Conservation (phyloP, 1,140 invertebrate genomes). For the Dolichoris vasculosae region DNA sequence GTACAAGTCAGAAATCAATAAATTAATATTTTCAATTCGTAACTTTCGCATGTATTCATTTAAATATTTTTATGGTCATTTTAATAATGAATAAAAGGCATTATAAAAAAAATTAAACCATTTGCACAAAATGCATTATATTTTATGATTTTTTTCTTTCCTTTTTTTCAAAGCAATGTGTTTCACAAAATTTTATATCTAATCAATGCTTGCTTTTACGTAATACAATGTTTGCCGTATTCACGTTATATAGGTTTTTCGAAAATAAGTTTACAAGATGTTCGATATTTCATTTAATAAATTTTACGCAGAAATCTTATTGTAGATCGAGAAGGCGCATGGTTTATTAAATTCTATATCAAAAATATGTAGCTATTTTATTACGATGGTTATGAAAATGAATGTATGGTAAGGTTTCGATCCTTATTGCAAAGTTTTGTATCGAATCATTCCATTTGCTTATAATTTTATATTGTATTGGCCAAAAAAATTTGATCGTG, state of each 20-base stretch:
- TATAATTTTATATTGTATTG: conserved; percentile 18
- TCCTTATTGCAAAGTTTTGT: conserved; percentile 56
- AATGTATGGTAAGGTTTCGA: conserved; percentile 55
- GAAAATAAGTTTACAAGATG: conserved; percentile 21
- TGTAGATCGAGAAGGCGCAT: conserved; percentile 49
- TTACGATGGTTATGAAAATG: conserved; percentile 60
- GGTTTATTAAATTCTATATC: conserved; percentile 63
- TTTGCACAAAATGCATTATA: conserved; percentile 42
- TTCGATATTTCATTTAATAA: conserved; percentile 49
- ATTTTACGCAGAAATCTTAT: conserved; percentile 34
- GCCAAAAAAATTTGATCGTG: conserved; percentile 29
- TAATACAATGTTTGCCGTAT: conserved; percentile 41
- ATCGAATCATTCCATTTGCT: conserved; percentile 11
- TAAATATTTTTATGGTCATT: not conserved
- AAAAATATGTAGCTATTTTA: conserved; percentile 67
- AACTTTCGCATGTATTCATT: conserved; percentile 15
- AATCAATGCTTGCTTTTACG: conserved; percentile 40
- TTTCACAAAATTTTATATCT: conserved; percentile 50
- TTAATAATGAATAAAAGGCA: not conserved
- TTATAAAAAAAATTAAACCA: conserved; percentile 31
- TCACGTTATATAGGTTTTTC: conserved; percentile 43
- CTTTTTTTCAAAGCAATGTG: conserved; percentile 38
- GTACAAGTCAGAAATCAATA: conserved; percentile 57
- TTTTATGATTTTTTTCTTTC: conserved; percentile 34
- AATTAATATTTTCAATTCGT: conserved; percentile 57